These are phyloP conservation scores for Mustela lutreola DNA, from an alignment of 2,113 vertebrate species.

Conservation along the genomic window DNA sequence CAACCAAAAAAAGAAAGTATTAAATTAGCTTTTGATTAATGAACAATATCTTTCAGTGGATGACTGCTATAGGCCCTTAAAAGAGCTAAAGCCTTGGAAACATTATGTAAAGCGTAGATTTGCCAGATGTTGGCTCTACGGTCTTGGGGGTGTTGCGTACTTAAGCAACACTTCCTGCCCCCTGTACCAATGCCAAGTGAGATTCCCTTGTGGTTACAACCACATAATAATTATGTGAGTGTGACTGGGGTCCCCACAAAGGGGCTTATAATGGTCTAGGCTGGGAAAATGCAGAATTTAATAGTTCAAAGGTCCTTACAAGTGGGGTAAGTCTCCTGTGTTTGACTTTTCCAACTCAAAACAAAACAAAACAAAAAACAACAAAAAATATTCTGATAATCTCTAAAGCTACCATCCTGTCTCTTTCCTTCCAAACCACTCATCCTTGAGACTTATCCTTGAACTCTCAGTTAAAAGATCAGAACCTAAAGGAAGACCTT, in stretches of 20 bases:
- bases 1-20: neutral
- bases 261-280: neutral
- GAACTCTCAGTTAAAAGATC: neutral
- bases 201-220: neutral
- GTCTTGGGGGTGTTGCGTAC: neutral
- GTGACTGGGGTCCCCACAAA: neutral
- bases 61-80: neutral
- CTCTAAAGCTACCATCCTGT: neutral
- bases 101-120: neutral
- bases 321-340: neutral
- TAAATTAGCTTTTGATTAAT: neutral
- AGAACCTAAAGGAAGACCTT: neutral
- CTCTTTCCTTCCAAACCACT: neutral
- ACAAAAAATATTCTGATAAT: neutral
- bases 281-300: neutral
- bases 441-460: neutral
- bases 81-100: neutral
- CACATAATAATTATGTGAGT: neutral
- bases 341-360: neutral
- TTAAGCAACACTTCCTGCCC: neutral
- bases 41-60: neutral
- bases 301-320: neutral
- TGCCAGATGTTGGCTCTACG: neutral
- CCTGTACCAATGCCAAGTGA: neutral
- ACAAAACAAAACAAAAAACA: neutral